Evolutionary conservation across 2,888 invertebrate genomes (phyloP), one percentile per base, ranked within the genome.

Genomic region (Sarcophaga variegata): DNA sequence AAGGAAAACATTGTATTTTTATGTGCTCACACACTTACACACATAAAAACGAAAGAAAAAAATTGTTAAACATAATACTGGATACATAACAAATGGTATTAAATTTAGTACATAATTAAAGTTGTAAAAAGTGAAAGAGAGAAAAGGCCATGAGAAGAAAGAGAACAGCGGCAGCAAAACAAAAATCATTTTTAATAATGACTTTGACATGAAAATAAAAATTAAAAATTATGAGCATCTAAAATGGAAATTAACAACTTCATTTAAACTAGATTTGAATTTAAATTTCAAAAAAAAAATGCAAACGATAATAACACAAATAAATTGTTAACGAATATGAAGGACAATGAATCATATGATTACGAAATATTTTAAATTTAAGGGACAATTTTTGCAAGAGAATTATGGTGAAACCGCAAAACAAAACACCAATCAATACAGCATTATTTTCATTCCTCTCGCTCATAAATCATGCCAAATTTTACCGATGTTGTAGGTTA

Each of bases 221-320:
- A 66, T 4, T 74, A 60, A 27, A 62, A 67, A 60, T 67, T 54
- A 77, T 59, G 76, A 37, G 14, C 59, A 59, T 27, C 37, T 74
- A 67, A 74, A 60, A 60, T 22, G 47, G 27, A 49, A 74, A 74
- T 74, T 70, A 71, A 63, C 62, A 74, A 67, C 66, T 74, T 81
- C 25, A 67, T 67, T 64, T 27, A 66, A 64, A 74, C 14, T 60
- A 25, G 54, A 66, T 22, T 62, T 71, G 11, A 63, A 45, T 59
- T 2, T 2, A 54, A 17, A 25, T 22, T 45, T 4, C 45, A 45
- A 17, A 20, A 72, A 22, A 69, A 17, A 6, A 67, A 14, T 11
- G 0, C 17, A 62, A 62, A n/a, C 22, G 20, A 62, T 10, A 69
- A 49, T 22, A 22, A 22, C 22, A 37, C 8, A 37, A 37, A 8